A percentile compares a stretch with the other conserved stretches of the same genome.
Conservation (phyloP, 2,888 invertebrate species). For the Ochropleura plecta region DNA sequence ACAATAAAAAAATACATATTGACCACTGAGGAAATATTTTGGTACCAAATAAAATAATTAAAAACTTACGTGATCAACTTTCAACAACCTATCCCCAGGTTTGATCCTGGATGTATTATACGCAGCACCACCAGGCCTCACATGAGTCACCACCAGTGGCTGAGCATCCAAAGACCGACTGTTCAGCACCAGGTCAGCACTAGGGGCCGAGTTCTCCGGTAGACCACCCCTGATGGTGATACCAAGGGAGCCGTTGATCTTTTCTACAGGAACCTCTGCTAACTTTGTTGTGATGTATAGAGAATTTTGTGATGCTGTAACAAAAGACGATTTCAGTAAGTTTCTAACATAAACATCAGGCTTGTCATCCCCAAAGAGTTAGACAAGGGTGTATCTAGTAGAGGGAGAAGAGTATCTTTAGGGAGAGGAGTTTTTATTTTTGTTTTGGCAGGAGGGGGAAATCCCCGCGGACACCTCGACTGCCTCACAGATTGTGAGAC, state of each 20-base stretch:
- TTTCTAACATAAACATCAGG: too few relatives aligned
- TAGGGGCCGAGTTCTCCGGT: constrained; percentile 88
- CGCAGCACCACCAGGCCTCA: constrained; percentile 96
- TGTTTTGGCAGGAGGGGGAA: too few relatives aligned
- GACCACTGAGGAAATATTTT: too few relatives aligned
- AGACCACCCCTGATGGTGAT: constrained; percentile 96
- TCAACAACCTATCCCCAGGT: constrained; percentile 96
- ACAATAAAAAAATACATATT: too few relatives aligned
- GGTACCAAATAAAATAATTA: too few relatives aligned
- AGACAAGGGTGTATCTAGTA: too few relatives aligned
- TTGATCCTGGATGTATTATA: constrained; percentile 97
- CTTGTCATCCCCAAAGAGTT: too few relatives aligned
- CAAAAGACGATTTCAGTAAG: constrained; percentile 31
- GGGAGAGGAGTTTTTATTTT: too few relatives aligned
- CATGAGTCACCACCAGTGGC: constrained; percentile 96
- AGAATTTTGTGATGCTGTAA: constrained; percentile 92
- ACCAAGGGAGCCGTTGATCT: constrained; percentile 96
- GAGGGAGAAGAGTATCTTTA: too few relatives aligned
- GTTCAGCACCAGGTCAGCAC: constrained; percentile 92
- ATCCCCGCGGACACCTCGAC: too few relatives aligned
- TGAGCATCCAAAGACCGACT: constrained; percentile 90
- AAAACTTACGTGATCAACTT: constrained; percentile 94
- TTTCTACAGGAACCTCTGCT: constrained; percentile 95
- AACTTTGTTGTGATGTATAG: constrained; percentile 94
- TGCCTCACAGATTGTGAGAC: too few relatives aligned